Conservation (phyloP, 2,113 vertebrate species). For the Tiliqua scincoides region DNA sequence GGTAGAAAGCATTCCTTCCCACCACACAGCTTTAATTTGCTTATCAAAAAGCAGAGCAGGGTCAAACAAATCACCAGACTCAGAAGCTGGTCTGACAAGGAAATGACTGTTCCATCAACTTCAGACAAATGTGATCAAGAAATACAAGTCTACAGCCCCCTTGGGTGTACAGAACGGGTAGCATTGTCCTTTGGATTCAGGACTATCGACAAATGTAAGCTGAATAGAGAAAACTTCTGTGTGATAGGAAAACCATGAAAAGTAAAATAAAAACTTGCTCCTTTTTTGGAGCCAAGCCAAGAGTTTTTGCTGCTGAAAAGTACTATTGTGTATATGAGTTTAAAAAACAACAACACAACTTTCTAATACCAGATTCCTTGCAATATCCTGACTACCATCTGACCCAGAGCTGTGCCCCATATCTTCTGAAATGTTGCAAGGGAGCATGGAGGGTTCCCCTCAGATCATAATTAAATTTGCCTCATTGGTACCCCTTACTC, state of each 20-base stretch:
- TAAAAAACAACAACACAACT: not conserved
- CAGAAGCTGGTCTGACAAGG: no score
- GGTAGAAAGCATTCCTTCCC: no score
- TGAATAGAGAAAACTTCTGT: not conserved
- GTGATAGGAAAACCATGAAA: not conserved
- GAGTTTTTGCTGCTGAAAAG: not conserved
- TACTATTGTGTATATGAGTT: not conserved
- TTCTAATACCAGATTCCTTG: not conserved
- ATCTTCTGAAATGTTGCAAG: not conserved
- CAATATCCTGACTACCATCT: not conserved
- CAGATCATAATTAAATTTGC: not conserved
- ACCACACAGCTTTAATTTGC: no score
- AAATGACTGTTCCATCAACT: no score
- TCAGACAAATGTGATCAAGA: not conserved
- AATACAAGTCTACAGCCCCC: not conserved
- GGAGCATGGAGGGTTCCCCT: not conserved
- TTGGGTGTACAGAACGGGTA: not conserved
- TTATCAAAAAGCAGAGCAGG: no score
- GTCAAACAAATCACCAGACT: no score
- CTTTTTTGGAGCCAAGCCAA: not conserved
- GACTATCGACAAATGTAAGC: not conserved
- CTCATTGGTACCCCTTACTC: not conserved
- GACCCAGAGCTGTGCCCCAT: not conserved
- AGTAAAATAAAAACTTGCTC: not conserved
- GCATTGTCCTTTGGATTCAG: not conserved